phyloP scores from a whole-genome alignment of 2,797 vertebrate species.

The Acestrorhynchus altus region DNA sequence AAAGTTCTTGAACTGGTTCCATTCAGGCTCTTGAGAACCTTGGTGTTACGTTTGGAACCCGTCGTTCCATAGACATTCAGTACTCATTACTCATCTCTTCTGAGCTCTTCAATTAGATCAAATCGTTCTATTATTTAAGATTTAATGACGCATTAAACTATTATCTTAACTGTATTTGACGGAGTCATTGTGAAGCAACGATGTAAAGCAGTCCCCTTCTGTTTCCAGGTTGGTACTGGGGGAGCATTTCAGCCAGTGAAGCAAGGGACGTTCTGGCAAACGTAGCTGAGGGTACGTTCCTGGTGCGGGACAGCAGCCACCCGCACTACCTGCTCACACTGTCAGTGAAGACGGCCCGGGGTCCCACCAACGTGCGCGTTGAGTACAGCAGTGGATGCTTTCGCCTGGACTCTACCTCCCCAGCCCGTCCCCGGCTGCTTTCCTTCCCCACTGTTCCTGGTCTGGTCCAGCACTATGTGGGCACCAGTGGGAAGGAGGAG shows the following conservation, averaged over 20 bases:
- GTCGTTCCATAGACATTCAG: too few species aligned
- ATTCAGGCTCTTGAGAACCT: too few species aligned
- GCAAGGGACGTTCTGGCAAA: conserved; percentile 88
- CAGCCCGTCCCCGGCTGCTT: conserved; percentile 83
- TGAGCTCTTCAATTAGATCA: too few species aligned
- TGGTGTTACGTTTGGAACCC: too few species aligned
- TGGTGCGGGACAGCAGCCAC: conserved; percentile 94
- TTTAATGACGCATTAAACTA: too few species aligned
- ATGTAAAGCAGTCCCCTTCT: not conserved
- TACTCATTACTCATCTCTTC: too few species aligned
- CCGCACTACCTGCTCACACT: conserved; percentile 92
- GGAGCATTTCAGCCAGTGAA: conserved; percentile 87
- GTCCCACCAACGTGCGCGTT: conserved; percentile 93
- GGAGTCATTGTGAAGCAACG: not conserved
- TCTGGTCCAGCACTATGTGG: conserved; percentile 89
- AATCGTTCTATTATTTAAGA: too few species aligned
- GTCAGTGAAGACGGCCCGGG: conserved; percentile 90
- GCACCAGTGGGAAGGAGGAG: conserved; percentile 73
- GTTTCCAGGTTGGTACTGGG: conserved; percentile 94
- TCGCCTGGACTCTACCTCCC: conserved; percentile 88
- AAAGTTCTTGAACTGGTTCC: too few species aligned
- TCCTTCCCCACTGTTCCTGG: conserved; percentile 90
- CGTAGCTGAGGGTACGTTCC: conserved; percentile 90
- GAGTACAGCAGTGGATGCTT: conserved; percentile 87
- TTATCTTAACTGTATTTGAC: not conserved